Base-by-base conservation (phyloP, 2,797 vertebrate species). In the Leptatherina wallacei region DNA sequence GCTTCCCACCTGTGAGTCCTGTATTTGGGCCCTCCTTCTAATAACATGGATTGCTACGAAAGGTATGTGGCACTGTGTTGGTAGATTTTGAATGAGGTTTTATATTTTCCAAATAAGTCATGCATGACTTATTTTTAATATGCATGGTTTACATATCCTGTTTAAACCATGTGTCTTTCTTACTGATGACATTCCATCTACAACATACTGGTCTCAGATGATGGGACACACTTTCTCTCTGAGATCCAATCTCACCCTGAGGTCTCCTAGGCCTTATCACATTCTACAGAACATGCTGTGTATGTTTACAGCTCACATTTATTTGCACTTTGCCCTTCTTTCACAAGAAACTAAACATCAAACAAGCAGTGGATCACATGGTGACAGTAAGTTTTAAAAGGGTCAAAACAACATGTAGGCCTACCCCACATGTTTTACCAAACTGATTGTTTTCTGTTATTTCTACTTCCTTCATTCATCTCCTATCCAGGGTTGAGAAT, bases 201-300 rank as follows among this genome's bases (percentile, higher is more conserved):
- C 49, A 71, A 73, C 62, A 60, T 2, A 59, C 58, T 57, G 18
- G 38, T 55, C 30, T 40, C 24, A 3, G 40, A 40, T 12, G 33
- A 47, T 42, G 24, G 32, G 18, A 42, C 35, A 42, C 13, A 16
- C 11, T 65, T 11, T 66, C 32, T 44, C 16, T 27, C 63, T 57
- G 22, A 56, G 6, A 47, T 62, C 51, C 4, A 8, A 6, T 51
- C 14, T 60, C 36, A 22, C 44, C 18, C 47, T 58, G 20, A 62
- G 10, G 35, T 55, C 59, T 47, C 13, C 16, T 14, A 47, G 13
- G 51, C 47, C n/a, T 1, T 65, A 58, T 73, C 55, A 44, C 8
- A 27, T 38, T 52, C 30, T 32, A 2, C 40, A 14, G 36, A 36
- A 1, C 36, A 36, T 13, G 38, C 3, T 33, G 27, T 22, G 9